Base-by-base conservation (phyloP, 2,888 invertebrate genomes). In the Spodoptera littoralis region DNA sequence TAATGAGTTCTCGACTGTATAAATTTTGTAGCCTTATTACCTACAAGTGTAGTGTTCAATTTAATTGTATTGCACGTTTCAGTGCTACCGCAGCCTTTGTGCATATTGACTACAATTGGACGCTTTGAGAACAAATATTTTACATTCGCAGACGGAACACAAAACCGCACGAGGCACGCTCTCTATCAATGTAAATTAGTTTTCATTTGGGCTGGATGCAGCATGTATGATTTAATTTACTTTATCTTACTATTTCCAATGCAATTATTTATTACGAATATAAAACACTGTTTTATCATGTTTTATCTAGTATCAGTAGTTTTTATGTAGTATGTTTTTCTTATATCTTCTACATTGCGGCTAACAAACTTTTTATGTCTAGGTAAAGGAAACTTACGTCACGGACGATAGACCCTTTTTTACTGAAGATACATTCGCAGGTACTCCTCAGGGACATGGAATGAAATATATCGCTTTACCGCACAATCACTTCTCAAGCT, bases 161-260 rank as follows among this genome's bases (percentile, higher is more conserved):
- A 60, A 64, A 71, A 60, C 67, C 55, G 24, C 61, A 51, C 13
- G 49, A 12, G 56, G 24, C 61, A 51, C 13, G 49, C 13, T 59
- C 48, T 61, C 57, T 61, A 67, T 76, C 60, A 58, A 52, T 68
- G 65, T 65, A 67, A 76, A 73, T 70, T 67, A 61, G 57, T 65
- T 73, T 69, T 61, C 51, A 59, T 65, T 66, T 56, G 27, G 41
- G 42, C 42, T 70, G 44, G 3, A 46, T 13, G 44, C 51, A 30
- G 47, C 62, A 24, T 58, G 30, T 18, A 51, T 57, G 54, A 67
- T 67, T 73, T 67, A 48, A 65, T 76, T 76, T 77, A 49, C n/a
- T 22, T 12, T 46, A 24, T 18, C 27, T 49, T 56, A 48, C 48
- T 43, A 42, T 57, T 53, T 46, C 47, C 42, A 18, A 54, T 48